Conservation (phyloP, 2,888 invertebrate genomes). For the Aporophyla nigra region DNA sequence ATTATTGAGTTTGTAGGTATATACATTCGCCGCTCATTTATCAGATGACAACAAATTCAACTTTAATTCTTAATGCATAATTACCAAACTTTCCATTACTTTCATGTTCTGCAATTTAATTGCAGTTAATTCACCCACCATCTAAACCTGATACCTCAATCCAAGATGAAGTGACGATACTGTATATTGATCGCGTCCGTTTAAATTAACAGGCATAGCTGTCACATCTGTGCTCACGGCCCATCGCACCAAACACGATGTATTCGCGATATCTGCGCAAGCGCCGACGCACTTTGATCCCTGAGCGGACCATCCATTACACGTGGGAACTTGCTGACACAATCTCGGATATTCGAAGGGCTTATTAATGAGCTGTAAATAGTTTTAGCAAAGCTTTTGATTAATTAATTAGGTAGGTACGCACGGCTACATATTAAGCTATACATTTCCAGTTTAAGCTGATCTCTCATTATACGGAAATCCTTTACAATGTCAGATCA, state of each 20-base stretch:
- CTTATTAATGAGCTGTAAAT: conserved; percentile 55
- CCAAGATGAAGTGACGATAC: conserved; percentile 74
- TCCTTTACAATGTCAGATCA: too few species aligned
- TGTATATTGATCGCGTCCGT: conserved; percentile 87
- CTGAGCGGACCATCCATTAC: conserved; percentile 69
- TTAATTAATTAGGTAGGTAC: conserved; percentile 23
- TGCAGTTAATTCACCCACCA: conserved; percentile 26
- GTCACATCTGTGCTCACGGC: conserved; percentile 81
- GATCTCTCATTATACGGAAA: too few species aligned
- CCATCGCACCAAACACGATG: conserved; percentile 78
- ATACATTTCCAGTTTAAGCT: too few species aligned
- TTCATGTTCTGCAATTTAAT: background rate
- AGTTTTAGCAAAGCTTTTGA: conserved; percentile 16
- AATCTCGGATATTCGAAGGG: conserved; percentile 55
- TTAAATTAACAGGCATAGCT: conserved; percentile 85
- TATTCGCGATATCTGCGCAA: conserved; percentile 76
- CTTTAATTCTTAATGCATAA: background rate
- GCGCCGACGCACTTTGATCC: conserved; percentile 71
- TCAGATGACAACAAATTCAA: background rate
- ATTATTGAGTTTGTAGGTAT: background rate
- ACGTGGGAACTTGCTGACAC: conserved; percentile 73
- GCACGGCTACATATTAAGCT: too few species aligned
- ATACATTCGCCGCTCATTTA: background rate
- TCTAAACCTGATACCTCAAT: conserved; percentile 50
- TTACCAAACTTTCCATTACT: conserved; percentile 7